A percentile compares a stretch with the other conserved stretches of the same genome.
Conservation (phyloP, 1,140 invertebrate species). For the Drosophila virilis region DNA sequence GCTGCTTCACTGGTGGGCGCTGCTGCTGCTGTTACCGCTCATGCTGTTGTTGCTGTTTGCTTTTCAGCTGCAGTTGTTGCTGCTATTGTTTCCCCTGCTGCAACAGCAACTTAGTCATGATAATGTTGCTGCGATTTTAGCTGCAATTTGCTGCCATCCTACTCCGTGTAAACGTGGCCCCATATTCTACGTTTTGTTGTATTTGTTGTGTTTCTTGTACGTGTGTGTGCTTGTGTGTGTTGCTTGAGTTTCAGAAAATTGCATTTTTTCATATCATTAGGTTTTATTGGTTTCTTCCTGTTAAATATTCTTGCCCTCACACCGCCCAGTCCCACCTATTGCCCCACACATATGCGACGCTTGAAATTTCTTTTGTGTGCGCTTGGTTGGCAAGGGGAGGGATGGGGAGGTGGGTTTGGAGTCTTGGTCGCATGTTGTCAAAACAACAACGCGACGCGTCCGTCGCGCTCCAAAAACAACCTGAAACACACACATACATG, state of each 20-base stretch:
- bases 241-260: constrained; percentile 79
- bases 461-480: constrained; percentile 66
- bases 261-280: constrained; percentile 84
- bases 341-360: constrained; percentile 31
- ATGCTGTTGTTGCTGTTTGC: neutral
- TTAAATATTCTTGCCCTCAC: constrained; percentile 70
- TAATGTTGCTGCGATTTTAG: constrained; percentile 1
- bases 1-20: neutral
- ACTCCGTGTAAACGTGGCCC: constrained; percentile 24
- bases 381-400: neutral
- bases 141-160: neutral
- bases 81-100: neutral
- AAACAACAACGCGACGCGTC: constrained; percentile 62
- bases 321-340: neutral
- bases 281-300: constrained; percentile 84
- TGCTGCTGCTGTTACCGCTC: neutral
- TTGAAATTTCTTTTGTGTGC: constrained; percentile 34
- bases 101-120: no score
- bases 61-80: neutral
- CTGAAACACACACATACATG: constrained; percentile 34
- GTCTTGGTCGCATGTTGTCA: constrained; percentile 55
- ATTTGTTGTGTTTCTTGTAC: constrained; percentile 23
- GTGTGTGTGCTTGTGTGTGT: constrained; percentile 27
- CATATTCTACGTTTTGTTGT: constrained; percentile 4
- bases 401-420: neutral